Percentiles rank a stretch among this genome's conserved stretches.
Evolutionary conservation across 1,140 invertebrate genomes (phyloP).

Genomic region (Lepidurus apus): DNA sequence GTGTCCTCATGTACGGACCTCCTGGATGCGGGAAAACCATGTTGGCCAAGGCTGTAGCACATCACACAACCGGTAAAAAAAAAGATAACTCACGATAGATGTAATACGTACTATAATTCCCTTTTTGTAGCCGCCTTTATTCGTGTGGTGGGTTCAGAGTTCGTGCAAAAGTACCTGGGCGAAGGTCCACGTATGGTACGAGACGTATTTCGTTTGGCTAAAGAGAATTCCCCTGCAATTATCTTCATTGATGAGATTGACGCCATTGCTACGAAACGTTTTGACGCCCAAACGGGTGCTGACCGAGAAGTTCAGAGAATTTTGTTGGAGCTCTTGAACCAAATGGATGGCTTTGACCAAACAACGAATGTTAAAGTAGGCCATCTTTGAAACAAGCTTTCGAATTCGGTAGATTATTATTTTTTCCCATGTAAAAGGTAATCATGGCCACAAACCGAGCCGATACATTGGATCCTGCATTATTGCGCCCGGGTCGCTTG

Average conservation of each 20-base stretch:
- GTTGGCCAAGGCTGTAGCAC: conserved; percentile 97
- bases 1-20: conserved; percentile 97
- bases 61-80: conserved; percentile 77
- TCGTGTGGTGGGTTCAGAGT: conserved; percentile 97
- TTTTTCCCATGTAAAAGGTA: conserved; percentile 56
- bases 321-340: conserved; percentile 92
- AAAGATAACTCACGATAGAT: conserved; percentile 64
- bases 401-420: neutral
- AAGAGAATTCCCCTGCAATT: conserved; percentile 98
- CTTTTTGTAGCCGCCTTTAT: conserved; percentile 81
- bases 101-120: conserved; percentile 46
- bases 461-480: conserved; percentile 95
- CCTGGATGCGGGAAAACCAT: conserved; percentile 96
- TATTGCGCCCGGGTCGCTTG: conserved; percentile 91
- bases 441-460: conserved; percentile 99
- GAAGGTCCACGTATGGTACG: conserved; percentile 99
- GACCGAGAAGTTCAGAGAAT: conserved; percentile 99
- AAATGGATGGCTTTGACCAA: conserved; percentile 99
- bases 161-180: conserved; percentile 98
- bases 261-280: conserved; percentile 96
- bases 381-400: conserved; percentile 6
- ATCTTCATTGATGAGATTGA: conserved; percentile 99
- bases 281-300: conserved; percentile 98
- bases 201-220: conserved; percentile 96
- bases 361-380: conserved; percentile 96